These are phyloP conservation scores for Falcaria lacertinaria DNA, from an alignment of 2,888 invertebrate species.

Conservation along the genomic window DNA sequence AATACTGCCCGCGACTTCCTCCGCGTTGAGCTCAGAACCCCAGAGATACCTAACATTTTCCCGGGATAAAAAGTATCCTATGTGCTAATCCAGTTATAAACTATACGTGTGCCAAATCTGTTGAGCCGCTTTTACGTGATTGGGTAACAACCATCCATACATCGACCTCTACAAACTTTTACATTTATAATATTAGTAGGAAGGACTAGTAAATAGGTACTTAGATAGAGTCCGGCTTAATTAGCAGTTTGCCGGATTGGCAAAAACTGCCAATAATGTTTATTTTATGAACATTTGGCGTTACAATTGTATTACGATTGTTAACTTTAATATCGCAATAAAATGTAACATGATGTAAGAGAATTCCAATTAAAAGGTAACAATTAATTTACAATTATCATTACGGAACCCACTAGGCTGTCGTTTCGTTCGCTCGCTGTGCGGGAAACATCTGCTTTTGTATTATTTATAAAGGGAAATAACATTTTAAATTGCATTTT, in stretches of 20 bases:
- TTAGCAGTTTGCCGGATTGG: not conserved
- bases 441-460: conserved; percentile 35
- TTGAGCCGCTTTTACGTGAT: too few species aligned
- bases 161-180: too few species aligned
- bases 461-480: conserved; percentile 26
- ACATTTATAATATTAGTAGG: too few species aligned
- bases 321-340: conserved; percentile 1
- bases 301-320: not conserved
- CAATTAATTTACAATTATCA: conserved; percentile 12
- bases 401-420: conserved; percentile 20
- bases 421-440: conserved; percentile 15
- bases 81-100: too few species aligned
- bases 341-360: not conserved
- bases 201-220: not conserved
- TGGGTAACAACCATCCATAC: too few species aligned
- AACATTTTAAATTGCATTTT: conserved; percentile 31
- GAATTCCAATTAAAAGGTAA: not conserved
- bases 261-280: not conserved
- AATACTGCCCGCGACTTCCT: too few species aligned
- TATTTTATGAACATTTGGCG: not conserved
- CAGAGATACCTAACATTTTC: too few species aligned
- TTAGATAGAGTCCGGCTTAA: not conserved
- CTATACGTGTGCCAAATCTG: too few species aligned
- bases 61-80: too few species aligned
- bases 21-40: too few species aligned